These are phyloP conservation scores for Pogoniulus pusillus DNA, from an alignment of 2,797 vertebrate species.

Conservation along the genomic window DNA sequence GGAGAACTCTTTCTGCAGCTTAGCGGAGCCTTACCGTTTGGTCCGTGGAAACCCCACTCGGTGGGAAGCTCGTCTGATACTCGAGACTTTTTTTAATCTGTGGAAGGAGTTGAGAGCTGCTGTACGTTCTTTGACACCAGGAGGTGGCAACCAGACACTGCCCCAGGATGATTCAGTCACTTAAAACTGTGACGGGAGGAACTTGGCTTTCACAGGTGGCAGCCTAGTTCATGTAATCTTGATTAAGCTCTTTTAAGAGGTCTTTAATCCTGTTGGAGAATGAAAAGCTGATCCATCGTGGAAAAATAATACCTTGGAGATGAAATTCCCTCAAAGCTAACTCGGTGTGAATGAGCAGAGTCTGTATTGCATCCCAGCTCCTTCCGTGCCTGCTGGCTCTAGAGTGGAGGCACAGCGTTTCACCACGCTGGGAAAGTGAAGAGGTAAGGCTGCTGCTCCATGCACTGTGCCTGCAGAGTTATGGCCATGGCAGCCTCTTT, in stretches of 20 bases:
- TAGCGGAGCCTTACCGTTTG: background rate
- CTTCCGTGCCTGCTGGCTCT: background rate
- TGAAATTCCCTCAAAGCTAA: background rate
- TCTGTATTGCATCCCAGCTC: background rate
- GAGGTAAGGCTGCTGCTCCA: background rate
- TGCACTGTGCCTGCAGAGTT: background rate
- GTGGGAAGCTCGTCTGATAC: background rate
- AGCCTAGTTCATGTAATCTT: background rate
- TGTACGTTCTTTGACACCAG: background rate
- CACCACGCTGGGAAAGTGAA: background rate
- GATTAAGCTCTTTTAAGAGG: background rate
- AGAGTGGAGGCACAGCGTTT: background rate
- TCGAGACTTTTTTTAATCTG: background rate
- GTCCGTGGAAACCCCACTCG: background rate
- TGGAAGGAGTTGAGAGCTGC: background rate
- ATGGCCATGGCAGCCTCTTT: background rate
- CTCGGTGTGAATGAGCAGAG: background rate
- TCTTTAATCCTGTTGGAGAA: background rate
- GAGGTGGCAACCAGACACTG: background rate
- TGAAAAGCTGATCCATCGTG: background rate
- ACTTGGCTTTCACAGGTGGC: background rate
- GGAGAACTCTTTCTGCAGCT: background rate
- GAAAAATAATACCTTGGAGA: background rate
- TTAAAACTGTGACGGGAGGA: background rate
- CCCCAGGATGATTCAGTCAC: background rate